Evolutionary conservation across 2,113 vertebrate species (phyloP), one percentile per base, ranked within the genome.

Genomic region (Elgaria multicarinata): DNA sequence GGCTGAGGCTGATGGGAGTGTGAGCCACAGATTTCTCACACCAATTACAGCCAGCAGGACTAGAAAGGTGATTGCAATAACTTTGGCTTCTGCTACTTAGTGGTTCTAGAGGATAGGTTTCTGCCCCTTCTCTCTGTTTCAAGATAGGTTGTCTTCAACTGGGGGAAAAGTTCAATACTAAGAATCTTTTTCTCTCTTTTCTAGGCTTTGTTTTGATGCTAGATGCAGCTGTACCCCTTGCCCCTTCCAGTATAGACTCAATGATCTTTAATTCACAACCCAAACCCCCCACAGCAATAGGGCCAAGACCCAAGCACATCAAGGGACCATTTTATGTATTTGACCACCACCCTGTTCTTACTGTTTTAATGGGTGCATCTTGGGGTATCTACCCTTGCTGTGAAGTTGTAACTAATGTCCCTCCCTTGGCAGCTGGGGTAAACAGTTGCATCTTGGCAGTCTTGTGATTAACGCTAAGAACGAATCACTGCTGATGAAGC

Each of bases 221-320:
- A 74, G 6, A 89, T 89, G 71, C 81, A 81, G 89, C 90, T 91
- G 64, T 75, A 94, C 86, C 80, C 72, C 77, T 66, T 87, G 3
- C 46, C n/a, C 20, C 7, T 2, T 91, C 53, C 67, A 74, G 28
- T 82, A 55, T 18, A 53, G 74, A 33, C 6, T 22, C 31, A 44
- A 62, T 44, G 53, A 66, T 55, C 46, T 82, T 55, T 80, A 22
- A 20, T 71, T 83, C 36, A 58, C 72, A 89, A n/a, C 42, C 44
- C 5, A 71, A 36, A 3, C 78, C 20, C 50, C 44, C 72, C n/a
- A 58, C 44, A 55, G 64, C n/a, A 69, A 28, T 84, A 87, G 55
- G 42, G 31, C 31, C 42, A 87, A 71, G 42, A 46, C 16, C 39
- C 28, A 46, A 86, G 42, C 44, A 69, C 66, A 50, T 55, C 18